Conservation (phyloP, 2,113 vertebrate species). For the Ictalurus furcatus region DNA sequence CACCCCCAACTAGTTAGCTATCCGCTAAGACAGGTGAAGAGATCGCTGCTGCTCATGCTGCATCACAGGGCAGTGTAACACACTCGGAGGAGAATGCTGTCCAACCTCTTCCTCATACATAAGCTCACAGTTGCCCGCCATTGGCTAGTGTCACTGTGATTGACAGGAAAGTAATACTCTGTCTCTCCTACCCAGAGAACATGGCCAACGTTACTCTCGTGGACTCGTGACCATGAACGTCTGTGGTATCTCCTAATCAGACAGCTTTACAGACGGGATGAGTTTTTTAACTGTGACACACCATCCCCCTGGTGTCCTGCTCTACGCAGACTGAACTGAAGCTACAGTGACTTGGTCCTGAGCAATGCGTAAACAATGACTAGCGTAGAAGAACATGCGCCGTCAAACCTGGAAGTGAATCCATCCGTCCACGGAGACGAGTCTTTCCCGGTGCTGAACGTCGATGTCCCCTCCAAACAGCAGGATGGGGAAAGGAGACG, state of each 20-base stretch:
- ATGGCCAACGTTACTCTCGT: not conserved
- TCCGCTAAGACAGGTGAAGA: not conserved
- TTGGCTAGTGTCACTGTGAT: no score
- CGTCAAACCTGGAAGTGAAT: slow-evolving; percentile 90
- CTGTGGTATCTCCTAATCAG: not conserved
- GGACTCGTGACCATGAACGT: not conserved
- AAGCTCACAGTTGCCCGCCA: not conserved
- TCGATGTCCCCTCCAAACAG: slow-evolving; percentile 96
- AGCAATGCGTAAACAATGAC: not conserved
- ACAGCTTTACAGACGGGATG: not conserved
- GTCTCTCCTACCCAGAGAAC: not conserved
- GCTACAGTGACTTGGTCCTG: not conserved
- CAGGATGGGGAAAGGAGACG: slow-evolving; percentile 90
- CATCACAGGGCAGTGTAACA: not conserved
- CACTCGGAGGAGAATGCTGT: not conserved
- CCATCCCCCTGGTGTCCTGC: not conserved
- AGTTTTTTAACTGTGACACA: not conserved
- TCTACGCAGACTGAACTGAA: not conserved
- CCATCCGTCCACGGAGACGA: slow-evolving; percentile 92
- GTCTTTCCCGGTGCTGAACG: slow-evolving; percentile 91
- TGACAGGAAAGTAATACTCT: no score
- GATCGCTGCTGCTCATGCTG: not conserved
- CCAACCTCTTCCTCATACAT: not conserved
- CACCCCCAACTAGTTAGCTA: no score
- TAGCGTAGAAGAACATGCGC: not conserved